phyloP scores from a whole-genome alignment of 2,888 invertebrate genomes.

The Pammene fasciana region DNA sequence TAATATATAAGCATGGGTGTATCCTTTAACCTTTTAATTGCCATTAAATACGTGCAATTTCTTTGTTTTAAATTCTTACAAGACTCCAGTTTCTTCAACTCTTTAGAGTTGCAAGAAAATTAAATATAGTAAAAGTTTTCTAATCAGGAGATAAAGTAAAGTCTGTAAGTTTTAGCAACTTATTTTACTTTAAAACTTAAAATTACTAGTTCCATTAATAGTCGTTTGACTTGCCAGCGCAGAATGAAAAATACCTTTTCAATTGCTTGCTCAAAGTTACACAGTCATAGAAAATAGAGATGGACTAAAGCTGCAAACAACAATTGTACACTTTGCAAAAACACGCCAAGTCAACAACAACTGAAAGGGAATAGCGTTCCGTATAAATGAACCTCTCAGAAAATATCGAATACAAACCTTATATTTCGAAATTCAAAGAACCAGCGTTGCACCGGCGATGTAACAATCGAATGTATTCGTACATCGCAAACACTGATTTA shows the following conservation, averaged over 20 bases:
- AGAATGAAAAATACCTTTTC: not conserved
- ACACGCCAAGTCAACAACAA: constrained; percentile 27
- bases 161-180: not conserved
- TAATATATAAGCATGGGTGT: too few species aligned
- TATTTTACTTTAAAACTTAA: not conserved
- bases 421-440: constrained; percentile 40
- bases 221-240: not conserved
- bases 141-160: not conserved
- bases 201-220: not conserved
- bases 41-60: too few species aligned
- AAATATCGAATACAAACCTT: constrained; percentile 41
- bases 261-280: not conserved
- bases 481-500: constrained; percentile 41
- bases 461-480: constrained; percentile 39
- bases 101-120: not conserved
- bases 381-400: constrained; percentile 34
- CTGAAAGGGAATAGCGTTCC: constrained; percentile 28
- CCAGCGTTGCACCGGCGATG: constrained; percentile 30
- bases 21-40: too few species aligned
- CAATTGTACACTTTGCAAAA: constrained; percentile 8
- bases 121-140: not conserved
- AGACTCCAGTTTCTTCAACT: not conserved
- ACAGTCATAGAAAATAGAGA: constrained; percentile 3
- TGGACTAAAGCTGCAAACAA: not conserved
- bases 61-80: not conserved